These are phyloP conservation scores for Anthrax anthrax DNA, from an alignment of 2,888 invertebrate species.

Conservation along the genomic window DNA sequence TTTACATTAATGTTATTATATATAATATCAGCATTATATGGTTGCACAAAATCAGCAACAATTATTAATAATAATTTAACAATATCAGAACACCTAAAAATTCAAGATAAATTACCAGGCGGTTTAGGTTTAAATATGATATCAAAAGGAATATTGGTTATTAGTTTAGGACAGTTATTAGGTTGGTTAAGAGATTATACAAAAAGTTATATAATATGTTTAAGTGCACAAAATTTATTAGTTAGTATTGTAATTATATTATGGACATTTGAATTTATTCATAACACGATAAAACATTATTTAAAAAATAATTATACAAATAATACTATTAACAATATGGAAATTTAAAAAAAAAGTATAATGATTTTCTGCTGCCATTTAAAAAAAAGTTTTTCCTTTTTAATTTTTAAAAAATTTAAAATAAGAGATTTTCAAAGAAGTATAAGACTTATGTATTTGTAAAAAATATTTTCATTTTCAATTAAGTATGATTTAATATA, in stretches of 20 bases:
- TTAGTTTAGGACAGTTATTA: slow-evolving; percentile 46
- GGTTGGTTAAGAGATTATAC: slow-evolving; percentile 52
- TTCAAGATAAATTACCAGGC: slow-evolving; percentile 44
- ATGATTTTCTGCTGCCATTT: too few relatives aligned
- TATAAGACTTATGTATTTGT: too few relatives aligned
- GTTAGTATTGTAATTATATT: slow-evolving; percentile 39
- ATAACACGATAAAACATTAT: too few relatives aligned
- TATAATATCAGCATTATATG: slow-evolving; percentile 43
- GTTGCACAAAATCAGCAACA: slow-evolving; percentile 56
- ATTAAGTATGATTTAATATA: too few relatives aligned
- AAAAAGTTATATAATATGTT: slow-evolving; percentile 45
- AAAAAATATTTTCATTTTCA: too few relatives aligned
- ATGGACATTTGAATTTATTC: slow-evolving; percentile 50
- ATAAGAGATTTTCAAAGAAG: too few relatives aligned
- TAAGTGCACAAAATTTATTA: slow-evolving; percentile 46
- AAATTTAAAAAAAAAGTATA: too few relatives aligned
- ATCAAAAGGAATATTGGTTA: slow-evolving; percentile 51
- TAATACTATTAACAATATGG: too few relatives aligned
- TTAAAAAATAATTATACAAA: too few relatives aligned
- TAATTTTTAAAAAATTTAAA: too few relatives aligned
- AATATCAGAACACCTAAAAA: slow-evolving; percentile 47
- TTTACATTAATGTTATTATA: too few relatives aligned
- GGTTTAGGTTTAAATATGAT: slow-evolving; percentile 61
- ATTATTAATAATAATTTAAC: slow-evolving; percentile 59
- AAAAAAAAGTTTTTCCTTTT: too few relatives aligned